These are phyloP conservation scores for Scylla paramamosain DNA, from an alignment of 1,140 invertebrate species.

Conservation along the genomic window DNA sequence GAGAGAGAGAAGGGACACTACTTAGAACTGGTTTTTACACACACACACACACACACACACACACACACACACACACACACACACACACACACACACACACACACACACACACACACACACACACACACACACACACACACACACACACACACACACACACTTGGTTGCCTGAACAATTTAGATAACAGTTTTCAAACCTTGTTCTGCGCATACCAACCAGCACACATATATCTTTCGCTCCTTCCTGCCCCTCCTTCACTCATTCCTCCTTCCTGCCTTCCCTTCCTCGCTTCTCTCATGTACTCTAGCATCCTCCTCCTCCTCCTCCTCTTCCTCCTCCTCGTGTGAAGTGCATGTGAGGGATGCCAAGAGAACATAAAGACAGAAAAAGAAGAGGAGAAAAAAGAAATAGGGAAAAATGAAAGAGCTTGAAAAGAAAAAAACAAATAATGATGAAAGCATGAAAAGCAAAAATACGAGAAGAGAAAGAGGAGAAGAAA, in stretches of 20 bases:
- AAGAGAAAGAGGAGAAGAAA: not conserved
- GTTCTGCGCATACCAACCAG: not conserved
- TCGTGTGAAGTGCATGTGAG: not conserved
- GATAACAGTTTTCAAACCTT: conserved; percentile 15
- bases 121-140: conserved; percentile 48
- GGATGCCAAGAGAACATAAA: not conserved
- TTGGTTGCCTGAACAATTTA: not conserved
- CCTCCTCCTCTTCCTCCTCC: not conserved
- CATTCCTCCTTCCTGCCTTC: too few relatives aligned
- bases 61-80: conserved; percentile 33
- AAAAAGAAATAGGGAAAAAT: not conserved
- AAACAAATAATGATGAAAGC: not conserved
- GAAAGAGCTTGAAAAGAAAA: not conserved
- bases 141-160: conserved; percentile 22
- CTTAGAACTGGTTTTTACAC: not conserved
- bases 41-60: not conserved
- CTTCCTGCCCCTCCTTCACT: too few relatives aligned
- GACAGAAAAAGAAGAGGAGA: not conserved
- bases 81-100: conserved; percentile 38
- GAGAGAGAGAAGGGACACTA: not conserved
- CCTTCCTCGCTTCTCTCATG: not conserved
- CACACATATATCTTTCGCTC: too few relatives aligned
- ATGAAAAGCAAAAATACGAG: not conserved
- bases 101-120: conserved; percentile 39
- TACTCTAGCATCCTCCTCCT: not conserved